phyloP scores from a whole-genome alignment of 2,797 vertebrate species.

The Chloroceryle inda region DNA sequence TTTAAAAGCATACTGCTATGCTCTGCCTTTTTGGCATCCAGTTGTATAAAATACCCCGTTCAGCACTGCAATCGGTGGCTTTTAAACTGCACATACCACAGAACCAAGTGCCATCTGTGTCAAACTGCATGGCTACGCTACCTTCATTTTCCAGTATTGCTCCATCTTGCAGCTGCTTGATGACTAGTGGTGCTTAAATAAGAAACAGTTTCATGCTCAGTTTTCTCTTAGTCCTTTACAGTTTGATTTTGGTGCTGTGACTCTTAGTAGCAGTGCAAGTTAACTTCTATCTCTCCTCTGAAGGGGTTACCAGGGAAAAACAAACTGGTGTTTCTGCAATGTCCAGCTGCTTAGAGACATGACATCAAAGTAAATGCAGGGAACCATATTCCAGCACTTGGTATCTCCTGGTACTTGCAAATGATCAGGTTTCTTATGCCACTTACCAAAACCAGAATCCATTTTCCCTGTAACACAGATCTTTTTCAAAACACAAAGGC shows the following conservation, averaged over 20 bases:
- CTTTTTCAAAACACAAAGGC: slow-evolving; percentile 35
- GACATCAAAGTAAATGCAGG: slow-evolving; percentile 51
- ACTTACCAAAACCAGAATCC: slow-evolving; percentile 59
- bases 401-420: slow-evolving; percentile 58
- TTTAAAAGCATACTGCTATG: not conserved
- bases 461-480: slow-evolving; percentile 57
- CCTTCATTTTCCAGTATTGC: not conserved
- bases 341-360: slow-evolving; percentile 69
- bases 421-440: slow-evolving; percentile 62
- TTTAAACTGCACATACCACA: fast-evolving
- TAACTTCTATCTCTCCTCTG: slow-evolving; percentile 70
- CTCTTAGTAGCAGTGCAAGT: slow-evolving; percentile 50
- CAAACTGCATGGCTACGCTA: not conserved
- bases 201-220: not conserved
- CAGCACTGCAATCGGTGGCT: not conserved
- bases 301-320: slow-evolving; percentile 70
- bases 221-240: not conserved
- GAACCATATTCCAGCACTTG: slow-evolving; percentile 59
- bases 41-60: not conserved
- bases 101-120: not conserved
- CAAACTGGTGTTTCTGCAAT: slow-evolving; percentile 34
- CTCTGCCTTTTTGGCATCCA: not conserved
- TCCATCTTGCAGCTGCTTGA: not conserved
- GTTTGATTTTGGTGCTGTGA: slow-evolving; percentile 52
- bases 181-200: not conserved